phyloP scores from a whole-genome alignment of 2,888 invertebrate genomes.

The Luffia ferchaultella region DNA sequence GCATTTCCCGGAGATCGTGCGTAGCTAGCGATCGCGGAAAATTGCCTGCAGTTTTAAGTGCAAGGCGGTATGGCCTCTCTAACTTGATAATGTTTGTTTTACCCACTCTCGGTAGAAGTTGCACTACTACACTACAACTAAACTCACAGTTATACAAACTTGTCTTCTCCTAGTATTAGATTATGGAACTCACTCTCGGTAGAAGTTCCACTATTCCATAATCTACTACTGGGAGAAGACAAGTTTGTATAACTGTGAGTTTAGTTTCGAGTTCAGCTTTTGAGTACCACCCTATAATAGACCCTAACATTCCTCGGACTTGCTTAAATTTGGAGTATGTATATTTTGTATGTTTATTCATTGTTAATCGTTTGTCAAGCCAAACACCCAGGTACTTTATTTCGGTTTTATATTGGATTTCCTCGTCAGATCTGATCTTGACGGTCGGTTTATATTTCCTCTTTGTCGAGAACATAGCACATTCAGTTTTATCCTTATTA shows the following conservation, averaged over 20 bases:
- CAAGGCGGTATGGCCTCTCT: too few species aligned
- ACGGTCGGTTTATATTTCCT: neutral
- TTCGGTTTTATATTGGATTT: neutral
- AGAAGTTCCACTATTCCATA: neutral
- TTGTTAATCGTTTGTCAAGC: conserved; percentile 9
- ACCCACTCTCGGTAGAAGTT: too few species aligned
- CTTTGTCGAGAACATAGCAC: neutral
- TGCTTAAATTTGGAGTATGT: conserved; percentile 10
- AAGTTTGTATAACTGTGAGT: neutral
- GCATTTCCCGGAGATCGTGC: too few species aligned
- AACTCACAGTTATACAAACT: too few species aligned
- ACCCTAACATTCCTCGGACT: neutral
- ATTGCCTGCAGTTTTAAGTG: too few species aligned
- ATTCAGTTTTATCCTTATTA: neutral
- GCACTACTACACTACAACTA: too few species aligned
- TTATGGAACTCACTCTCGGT: neutral
- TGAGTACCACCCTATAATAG: neutral
- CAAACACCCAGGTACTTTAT: neutral
- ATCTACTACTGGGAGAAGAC: neutral
- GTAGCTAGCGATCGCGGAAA: too few species aligned
- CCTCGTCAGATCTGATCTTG: neutral
- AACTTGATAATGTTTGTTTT: too few species aligned
- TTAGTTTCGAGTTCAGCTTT: neutral
- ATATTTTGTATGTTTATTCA: conserved; percentile 8
- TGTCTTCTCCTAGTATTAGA: too few species aligned